Conservation (phyloP, 2,797 vertebrate species). For the Siniperca undulata region DNA sequence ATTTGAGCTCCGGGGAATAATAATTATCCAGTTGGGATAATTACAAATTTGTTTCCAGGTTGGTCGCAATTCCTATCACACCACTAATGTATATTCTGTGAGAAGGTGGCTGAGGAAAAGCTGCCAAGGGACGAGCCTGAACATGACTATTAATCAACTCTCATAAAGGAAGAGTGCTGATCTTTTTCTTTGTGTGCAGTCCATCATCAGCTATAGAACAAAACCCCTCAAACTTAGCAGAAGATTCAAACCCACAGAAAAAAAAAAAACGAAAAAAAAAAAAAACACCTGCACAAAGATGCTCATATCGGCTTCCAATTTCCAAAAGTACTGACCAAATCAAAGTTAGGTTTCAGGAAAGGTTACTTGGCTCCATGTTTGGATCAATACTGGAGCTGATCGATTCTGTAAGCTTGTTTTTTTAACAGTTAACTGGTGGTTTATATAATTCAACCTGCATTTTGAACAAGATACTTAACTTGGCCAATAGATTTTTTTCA, state of each 20-base stretch:
- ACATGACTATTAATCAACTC: constrained; percentile 28
- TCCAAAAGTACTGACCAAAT: constrained; percentile 15
- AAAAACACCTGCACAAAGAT: background rate
- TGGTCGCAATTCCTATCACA: constrained; percentile 50
- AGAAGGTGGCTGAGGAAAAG: constrained; percentile 23
- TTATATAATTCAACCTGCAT: constrained; percentile 27
- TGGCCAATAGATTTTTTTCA: background rate
- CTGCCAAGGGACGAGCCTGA: constrained; percentile 30
- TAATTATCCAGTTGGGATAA: constrained; percentile 27
- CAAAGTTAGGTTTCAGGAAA: constrained; percentile 24
- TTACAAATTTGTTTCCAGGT: constrained; percentile 26
- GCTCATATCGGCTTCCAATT: constrained; percentile 7
- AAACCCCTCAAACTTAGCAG: constrained; percentile 12
- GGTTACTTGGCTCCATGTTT: constrained; percentile 26
- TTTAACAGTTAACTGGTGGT: constrained; percentile 19
- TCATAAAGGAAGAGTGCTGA: constrained; percentile 16
- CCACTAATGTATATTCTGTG: constrained; percentile 42
- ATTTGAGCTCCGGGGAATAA: constrained; percentile 44
- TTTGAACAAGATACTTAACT: constrained; percentile 23
- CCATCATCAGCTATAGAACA: background rate
- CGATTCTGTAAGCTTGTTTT: constrained; percentile 27
- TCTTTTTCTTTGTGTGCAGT: constrained; percentile 15
- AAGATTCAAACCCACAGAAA: background rate
- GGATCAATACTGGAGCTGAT: constrained; percentile 47
- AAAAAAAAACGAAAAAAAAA: background rate